Evolutionary conservation across 35 echinoderm and acorn worm genomes (phyloP).

Genomic region (Ptychodera flava): DNA sequence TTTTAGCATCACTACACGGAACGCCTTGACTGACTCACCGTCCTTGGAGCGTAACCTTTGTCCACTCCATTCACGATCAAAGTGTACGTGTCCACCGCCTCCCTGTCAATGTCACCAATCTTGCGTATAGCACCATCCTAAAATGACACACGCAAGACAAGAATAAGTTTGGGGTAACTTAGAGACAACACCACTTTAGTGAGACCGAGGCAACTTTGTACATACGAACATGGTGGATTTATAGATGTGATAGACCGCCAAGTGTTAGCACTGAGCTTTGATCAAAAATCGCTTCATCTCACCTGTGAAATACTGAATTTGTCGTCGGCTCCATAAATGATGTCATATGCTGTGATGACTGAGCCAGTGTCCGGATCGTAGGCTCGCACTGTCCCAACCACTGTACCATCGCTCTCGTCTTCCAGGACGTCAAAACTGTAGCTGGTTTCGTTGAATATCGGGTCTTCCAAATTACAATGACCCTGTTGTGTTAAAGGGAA

Average conservation of each 20-base stretch:
- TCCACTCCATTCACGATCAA: not conserved
- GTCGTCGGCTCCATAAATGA: not conserved
- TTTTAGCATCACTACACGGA: no score
- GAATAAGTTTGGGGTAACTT: no score
- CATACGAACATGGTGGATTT: no score
- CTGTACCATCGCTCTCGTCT: no score
- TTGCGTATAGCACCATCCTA: not conserved
- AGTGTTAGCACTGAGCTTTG: no score
- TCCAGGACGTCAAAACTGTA: not conserved
- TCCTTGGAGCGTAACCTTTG: not conserved
- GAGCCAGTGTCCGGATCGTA: not conserved
- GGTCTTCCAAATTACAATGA: not conserved
- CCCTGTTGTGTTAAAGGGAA: not conserved
- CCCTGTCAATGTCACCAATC: not conserved
- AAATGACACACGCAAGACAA: no score
- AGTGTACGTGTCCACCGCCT: not conserved
- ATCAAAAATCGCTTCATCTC: no score
- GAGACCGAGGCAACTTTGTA: no score
- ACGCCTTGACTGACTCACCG: no score
- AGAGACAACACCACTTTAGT: no score
- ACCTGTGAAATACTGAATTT: not conserved
- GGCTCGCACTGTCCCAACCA: not conserved
- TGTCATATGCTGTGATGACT: not conserved
- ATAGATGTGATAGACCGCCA: no score
- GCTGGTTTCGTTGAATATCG: not conserved